A percentile compares a stretch with the other conserved stretches of the same genome.
These are phyloP conservation scores for Charanyca ferruginea DNA, from an alignment of 2,888 invertebrate genomes.

Conservation along the genomic window DNA sequence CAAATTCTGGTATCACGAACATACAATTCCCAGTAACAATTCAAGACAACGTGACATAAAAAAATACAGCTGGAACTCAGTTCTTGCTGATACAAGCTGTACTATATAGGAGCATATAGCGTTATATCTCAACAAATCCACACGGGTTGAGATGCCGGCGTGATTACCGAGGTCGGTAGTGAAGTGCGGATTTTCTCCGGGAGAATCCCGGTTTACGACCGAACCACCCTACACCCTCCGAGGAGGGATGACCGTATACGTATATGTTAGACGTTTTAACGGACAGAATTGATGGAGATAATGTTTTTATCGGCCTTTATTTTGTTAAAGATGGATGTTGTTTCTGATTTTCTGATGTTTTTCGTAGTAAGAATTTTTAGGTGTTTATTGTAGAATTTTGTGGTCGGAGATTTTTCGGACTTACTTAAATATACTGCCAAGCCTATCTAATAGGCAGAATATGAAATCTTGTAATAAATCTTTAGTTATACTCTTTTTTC, in stretches of 20 bases:
- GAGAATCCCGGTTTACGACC: constrained; percentile 88
- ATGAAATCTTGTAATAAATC: background rate
- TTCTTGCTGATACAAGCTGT: constrained; percentile 47
- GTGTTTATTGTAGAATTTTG: background rate
- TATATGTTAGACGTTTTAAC: constrained; percentile 66
- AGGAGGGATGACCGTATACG: constrained; percentile 76
- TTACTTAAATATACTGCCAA: background rate
- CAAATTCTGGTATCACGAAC: constrained; percentile 26
- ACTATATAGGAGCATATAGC: constrained; percentile 62
- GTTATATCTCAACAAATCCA: constrained; percentile 80
- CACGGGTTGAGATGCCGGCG: constrained; percentile 74
- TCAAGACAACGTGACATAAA: constrained; percentile 49
- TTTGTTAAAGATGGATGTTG: constrained; percentile 57
- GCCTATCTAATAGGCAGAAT: background rate
- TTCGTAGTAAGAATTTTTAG: constrained; percentile 2
- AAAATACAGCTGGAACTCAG: constrained; percentile 47
- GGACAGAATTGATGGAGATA: constrained; percentile 71
- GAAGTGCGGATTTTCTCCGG: constrained; percentile 86
- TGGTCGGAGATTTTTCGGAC: background rate
- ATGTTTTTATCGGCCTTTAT: constrained; percentile 65
- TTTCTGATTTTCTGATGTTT: constrained; percentile 43
- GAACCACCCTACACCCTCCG: constrained; percentile 69
- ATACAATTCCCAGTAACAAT: constrained; percentile 40
- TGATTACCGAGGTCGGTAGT: constrained; percentile 86
- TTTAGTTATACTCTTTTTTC: background rate